Base-by-base conservation (phyloP, 2,797 vertebrate species). In the Borostomias antarcticus region DNA sequence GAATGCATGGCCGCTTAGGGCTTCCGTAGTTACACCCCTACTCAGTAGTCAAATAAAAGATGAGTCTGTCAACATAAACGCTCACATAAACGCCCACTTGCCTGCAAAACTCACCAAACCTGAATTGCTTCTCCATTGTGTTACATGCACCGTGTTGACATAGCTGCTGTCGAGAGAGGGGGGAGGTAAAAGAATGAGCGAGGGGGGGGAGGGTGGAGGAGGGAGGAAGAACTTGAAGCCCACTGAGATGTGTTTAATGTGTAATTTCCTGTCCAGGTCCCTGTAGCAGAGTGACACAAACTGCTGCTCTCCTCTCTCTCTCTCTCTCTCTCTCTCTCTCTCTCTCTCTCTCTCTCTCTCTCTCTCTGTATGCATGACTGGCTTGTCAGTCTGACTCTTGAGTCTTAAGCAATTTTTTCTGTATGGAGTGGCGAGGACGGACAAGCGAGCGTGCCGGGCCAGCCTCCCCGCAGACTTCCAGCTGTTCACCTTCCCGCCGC, bases 401-500 rank as follows among this genome's bases (percentile, higher is more conserved):
- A n/a, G n/a, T n/a, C n/a, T n/a, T n/a, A n/a, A n/a, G n/a, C n/a
- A n/a, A n/a, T n/a, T n/a, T n/a, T n/a, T n/a, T n/a, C n/a, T n/a
- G n/a, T n/a, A n/a, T n/a, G n/a, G n/a, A n/a, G n/a, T n/a, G n/a
- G n/a, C n/a, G n/a, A n/a, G n/a, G n/a, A n/a, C n/a, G n/a, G n/a
- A n/a, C n/a, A n/a, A n/a, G n/a, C n/a, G n/a, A n/a, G n/a, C n/a
- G n/a, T n/a, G n/a, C n/a, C n/a, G n/a, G n/a, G n/a, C n/a, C n/a
- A n/a, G n/a, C 77, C 78, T 75, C 75, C 35, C 71, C 76, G 67
- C 79, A 82, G 75, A 85, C 82, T 85, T 78, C 88, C 89, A 90
- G 89, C 86, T 90, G 89, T 89, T 89, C 80, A 71, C 80, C 81
- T 88, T 77, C 82, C 77, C 73, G 77, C 81, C 75, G 74, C 75